These are phyloP conservation scores for Dioctria rufipes DNA, from an alignment of 2,888 invertebrate species.

Conservation along the genomic window DNA sequence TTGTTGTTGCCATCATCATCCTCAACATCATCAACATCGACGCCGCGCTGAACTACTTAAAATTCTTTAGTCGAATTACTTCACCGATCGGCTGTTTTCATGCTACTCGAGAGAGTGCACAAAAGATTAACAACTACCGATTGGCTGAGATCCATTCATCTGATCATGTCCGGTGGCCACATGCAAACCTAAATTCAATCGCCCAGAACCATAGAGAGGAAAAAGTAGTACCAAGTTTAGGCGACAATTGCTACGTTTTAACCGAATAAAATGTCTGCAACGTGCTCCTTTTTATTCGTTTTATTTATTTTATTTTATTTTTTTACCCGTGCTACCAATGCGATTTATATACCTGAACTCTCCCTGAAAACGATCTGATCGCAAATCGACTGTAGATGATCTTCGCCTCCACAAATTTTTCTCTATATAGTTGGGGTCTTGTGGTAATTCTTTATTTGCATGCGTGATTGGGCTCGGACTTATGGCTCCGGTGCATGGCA, in stretches of 20 bases:
- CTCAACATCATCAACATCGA: constrained; percentile 38
- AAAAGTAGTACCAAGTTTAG: neutral
- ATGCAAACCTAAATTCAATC: constrained; percentile 30
- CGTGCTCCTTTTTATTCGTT: neutral
- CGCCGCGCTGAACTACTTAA: constrained; percentile 9
- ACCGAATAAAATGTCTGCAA: constrained; percentile 9
- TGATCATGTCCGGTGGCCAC: constrained; percentile 25
- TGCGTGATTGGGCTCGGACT: constrained; percentile 58
- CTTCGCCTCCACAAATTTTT: constrained; percentile 46
- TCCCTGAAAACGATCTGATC: constrained; percentile 16
- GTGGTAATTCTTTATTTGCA: constrained; percentile 60
- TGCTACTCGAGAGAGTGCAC: constrained; percentile 1
- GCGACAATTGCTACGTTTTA: constrained; percentile 21
- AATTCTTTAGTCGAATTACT: constrained; percentile 29
- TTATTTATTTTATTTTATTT: too few species aligned
- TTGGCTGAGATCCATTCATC: constrained; percentile 16
- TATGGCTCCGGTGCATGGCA: constrained; percentile 62
- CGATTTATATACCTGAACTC: neutral
- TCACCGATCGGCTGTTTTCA: constrained; percentile 14
- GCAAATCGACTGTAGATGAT: constrained; percentile 23
- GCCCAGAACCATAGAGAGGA: neutral
- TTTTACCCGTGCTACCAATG: neutral
- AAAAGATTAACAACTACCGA: constrained; percentile 41
- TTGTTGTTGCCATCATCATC: constrained; percentile 22
- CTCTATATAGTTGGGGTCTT: constrained; percentile 1